Conservation (phyloP, 2,113 vertebrate species). For the Aix galericulata region DNA sequence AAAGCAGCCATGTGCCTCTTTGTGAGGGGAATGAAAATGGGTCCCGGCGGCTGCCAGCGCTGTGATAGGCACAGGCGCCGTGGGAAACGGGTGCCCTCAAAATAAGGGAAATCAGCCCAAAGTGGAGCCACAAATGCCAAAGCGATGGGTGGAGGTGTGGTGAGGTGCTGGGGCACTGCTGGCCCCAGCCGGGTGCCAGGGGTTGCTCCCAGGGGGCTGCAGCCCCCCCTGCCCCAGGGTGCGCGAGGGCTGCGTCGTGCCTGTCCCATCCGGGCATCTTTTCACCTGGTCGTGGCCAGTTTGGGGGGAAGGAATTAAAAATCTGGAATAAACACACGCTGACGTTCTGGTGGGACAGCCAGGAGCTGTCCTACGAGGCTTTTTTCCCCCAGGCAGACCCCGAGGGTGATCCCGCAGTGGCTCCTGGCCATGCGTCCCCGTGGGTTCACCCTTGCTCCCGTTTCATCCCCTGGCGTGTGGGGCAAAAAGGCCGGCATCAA, state of each 20-base stretch:
- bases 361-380: not conserved
- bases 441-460: not conserved
- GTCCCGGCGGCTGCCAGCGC: not conserved
- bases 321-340: too few species aligned
- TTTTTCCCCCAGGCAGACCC: not conserved
- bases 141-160: not conserved
- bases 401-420: not conserved
- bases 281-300: not conserved
- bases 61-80: not conserved
- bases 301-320: not conserved
- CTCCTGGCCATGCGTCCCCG: not conserved
- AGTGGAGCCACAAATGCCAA: not conserved
- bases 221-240: too few species aligned
- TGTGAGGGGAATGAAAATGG: not conserved
- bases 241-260: too few species aligned
- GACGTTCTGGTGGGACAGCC: not conserved
- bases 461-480: rapidly evolving
- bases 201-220: too few species aligned
- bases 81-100: not conserved
- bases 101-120: not conserved
- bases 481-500: rapidly evolving
- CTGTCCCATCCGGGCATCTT: not conserved
- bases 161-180: not conserved
- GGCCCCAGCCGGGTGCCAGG: not conserved
- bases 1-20: not conserved